A percentile compares a stretch with the other conserved stretches of the same genome.
phyloP scores from a whole-genome alignment of 2,113 vertebrate genomes.

The Ciconia boyciana region DNA sequence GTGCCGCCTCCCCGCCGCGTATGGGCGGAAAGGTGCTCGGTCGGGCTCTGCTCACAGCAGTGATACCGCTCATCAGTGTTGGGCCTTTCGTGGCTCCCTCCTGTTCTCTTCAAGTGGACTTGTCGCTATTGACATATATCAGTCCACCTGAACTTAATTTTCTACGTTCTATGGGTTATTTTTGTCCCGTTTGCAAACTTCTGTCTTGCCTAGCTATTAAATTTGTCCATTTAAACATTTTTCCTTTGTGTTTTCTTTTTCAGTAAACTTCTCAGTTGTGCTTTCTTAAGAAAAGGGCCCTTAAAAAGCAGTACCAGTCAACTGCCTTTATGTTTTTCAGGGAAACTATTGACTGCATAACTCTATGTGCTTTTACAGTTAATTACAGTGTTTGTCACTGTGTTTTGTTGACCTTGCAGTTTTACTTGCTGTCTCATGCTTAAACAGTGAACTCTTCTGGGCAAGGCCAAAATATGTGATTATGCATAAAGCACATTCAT shows the following conservation, averaged over 20 bases:
- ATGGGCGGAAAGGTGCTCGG: accelerated
- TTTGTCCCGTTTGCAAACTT: background rate
- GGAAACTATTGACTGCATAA: background rate
- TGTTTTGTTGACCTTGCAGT: background rate
- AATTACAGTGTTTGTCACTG: background rate
- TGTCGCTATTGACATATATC: accelerated
- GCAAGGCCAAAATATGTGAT: background rate
- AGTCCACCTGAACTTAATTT: background rate
- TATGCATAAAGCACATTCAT: background rate
- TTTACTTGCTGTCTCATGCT: background rate
- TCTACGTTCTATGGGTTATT: background rate
- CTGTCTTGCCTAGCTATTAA: accelerated
- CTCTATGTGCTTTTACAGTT: background rate
- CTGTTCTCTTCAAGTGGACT: accelerated
- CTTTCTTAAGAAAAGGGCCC: background rate
- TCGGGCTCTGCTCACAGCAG: accelerated
- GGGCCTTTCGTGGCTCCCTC: accelerated
- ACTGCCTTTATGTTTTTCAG: background rate
- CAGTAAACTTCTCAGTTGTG: accelerated
- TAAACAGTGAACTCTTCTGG: background rate
- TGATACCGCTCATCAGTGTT: accelerated
- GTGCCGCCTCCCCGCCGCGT: accelerated
- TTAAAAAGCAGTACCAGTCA: background rate
- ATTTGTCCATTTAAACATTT: background rate
- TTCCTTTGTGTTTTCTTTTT: background rate